Evolutionary conservation across 2,888 invertebrate species (phyloP).

Genomic region (Philonicus albiceps): DNA sequence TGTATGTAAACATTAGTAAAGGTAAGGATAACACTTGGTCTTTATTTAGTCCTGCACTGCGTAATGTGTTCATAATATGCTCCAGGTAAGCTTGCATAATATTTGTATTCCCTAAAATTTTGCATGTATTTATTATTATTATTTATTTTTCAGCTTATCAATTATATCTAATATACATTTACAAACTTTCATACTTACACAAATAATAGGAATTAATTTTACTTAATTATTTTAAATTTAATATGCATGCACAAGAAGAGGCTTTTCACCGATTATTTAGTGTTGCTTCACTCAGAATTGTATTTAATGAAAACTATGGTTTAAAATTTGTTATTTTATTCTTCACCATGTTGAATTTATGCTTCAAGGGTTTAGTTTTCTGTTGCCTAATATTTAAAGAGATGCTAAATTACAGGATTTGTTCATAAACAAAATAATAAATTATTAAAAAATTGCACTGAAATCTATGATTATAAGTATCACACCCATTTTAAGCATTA

Average conservation of each 20-base stretch:
- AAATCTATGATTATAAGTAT: too few species aligned
- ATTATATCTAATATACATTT: neutral
- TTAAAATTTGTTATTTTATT: neutral
- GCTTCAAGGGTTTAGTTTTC: neutral
- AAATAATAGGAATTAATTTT: neutral
- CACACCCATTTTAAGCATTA: too few species aligned
- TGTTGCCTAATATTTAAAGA: neutral
- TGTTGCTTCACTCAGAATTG: neutral
- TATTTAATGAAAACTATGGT: neutral
- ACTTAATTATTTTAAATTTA: neutral
- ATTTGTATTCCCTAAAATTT: neutral
- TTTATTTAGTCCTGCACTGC: constrained; percentile 7
- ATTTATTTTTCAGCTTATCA: neutral
- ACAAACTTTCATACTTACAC: neutral
- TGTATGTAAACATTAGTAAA: neutral
- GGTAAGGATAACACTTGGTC: constrained; percentile 2
- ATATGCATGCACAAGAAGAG: neutral
- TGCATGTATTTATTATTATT: neutral
- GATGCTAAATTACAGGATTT: too few species aligned
- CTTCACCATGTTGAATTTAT: neutral
- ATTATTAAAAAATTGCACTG: neutral
- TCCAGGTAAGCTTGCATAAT: constrained; percentile 47
- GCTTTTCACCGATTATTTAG: neutral
- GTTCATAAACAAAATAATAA: neutral
- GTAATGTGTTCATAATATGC: constrained; percentile 26